Base-by-base conservation (phyloP, 2,797 vertebrate species). In the Decapterus maruadsi region DNA sequence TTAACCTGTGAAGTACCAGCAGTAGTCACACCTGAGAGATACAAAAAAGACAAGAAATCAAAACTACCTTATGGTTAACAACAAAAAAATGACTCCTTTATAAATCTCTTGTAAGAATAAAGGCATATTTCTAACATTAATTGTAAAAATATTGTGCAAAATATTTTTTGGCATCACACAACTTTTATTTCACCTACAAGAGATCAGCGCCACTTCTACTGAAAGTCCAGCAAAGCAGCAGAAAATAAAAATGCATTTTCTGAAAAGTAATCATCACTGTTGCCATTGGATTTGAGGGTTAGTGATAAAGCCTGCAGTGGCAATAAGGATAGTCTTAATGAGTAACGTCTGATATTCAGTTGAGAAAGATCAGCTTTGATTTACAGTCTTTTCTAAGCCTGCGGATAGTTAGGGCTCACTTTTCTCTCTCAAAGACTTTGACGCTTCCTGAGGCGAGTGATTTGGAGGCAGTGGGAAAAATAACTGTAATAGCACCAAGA, bases 261-360 rank as follows among this genome's bases (percentile, higher is more conserved):
- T 42, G 16, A 26, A 72, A 72, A 63, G 56, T 51, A 77, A 61
- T 61, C 17, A 81, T 50, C 54, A 57, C 19, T 4, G 34, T 19
- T 51, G 29, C 26, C 36, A 6, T 34, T 11, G 10, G 5, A 34
- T 70, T 40, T 85, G 26, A 58, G 71, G 10, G 54, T 65, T 61
- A 50, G 17, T 68, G 68, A 71, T 31, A 61, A 81, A 67, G 43
- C 40, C 40, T 62, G 63, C n/a, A 68, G 72, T 42, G n/a, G 63
- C 78, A 59, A 68, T 58, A 72, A 59, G 50, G 17, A 36, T 54
- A n/a, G 38, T 67, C 71, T 68, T 68, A 68, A 76, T 58, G 26
- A 80, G 38, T 55, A 82, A 56, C 31, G 36, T 63, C 29, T 63
- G 46, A 64, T 57, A 67, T 67, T 68, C 17, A 54, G 26, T 45